Evolutionary conservation across 2,797 vertebrate genomes (phyloP).

Genomic region (Premnoplex brunnescens): DNA sequence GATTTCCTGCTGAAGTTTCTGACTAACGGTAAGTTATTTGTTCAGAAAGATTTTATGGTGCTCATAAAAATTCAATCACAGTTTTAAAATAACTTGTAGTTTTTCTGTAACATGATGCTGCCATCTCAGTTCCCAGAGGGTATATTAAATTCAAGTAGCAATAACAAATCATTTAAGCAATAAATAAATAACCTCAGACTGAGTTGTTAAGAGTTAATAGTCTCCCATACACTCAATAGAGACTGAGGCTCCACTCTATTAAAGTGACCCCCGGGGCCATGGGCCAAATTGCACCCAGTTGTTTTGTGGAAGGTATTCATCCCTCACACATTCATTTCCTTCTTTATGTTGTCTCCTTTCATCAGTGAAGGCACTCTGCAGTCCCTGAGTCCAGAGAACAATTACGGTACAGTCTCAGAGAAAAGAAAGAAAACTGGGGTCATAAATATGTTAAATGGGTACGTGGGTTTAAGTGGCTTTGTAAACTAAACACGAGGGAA

Average conservation of each 20-base stretch:
- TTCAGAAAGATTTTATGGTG: conserved; percentile 81
- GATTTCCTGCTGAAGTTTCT: conserved; percentile 77
- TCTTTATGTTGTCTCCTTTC: conserved; percentile 95
- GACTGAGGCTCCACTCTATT: conserved; percentile 97
- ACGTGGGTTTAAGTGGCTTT: conserved; percentile 90
- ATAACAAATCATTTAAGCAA: conserved; percentile 87
- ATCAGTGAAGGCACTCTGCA: conserved; percentile 85
- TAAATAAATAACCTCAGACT: conserved; percentile 92
- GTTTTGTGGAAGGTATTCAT: conserved; percentile 94
- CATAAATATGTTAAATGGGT: conserved; percentile 97
- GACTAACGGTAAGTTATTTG: conserved; percentile 79
- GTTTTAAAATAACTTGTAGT: conserved; percentile 82
- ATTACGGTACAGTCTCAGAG: conserved; percentile 88
- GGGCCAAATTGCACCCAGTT: conserved; percentile 88
- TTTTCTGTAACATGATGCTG: conserved; percentile 80
- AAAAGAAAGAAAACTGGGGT: conserved; percentile 87
- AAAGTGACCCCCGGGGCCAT: conserved; percentile 95
- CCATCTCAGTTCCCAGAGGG: conserved; percentile 79
- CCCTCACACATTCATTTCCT: conserved; percentile 96
- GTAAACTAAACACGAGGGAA: conserved; percentile 87
- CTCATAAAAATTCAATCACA: conserved; percentile 83
- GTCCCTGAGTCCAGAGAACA: conserved; percentile 83
- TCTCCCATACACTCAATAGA: conserved; percentile 96
- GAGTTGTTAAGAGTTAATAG: conserved; percentile 97
- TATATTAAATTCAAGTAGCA: conserved; percentile 83